phyloP scores from a whole-genome alignment of 2,888 invertebrate genomes.

The Dryocosmus kuriphilus region DNA sequence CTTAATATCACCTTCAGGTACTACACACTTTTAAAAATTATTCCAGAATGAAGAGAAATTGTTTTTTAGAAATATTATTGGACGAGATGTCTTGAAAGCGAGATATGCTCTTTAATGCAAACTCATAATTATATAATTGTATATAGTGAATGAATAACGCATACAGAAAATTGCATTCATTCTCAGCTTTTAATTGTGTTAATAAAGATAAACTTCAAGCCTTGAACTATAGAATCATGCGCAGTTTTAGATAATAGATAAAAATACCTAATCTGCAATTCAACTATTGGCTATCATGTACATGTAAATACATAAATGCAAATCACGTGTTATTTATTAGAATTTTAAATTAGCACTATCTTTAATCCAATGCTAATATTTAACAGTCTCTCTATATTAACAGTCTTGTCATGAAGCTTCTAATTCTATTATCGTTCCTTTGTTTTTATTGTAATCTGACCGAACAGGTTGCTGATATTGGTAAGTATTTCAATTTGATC shows the following conservation, averaged over 20 bases:
- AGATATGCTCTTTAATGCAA: too few species aligned
- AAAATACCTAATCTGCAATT: neutral
- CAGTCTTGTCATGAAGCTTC: neutral
- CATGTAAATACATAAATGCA: neutral
- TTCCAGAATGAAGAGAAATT: too few species aligned
- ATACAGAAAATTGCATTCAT: too few species aligned
- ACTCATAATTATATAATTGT: too few species aligned
- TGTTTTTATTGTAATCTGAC: neutral
- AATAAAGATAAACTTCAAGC: neutral
- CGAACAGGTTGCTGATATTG: constrained; percentile 5
- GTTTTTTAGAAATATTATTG: too few species aligned
- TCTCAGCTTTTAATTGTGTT: too few species aligned
- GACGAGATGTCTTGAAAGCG: too few species aligned
- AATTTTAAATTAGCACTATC: too few species aligned
- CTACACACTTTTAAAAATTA: too few species aligned
- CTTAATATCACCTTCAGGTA: too few species aligned
- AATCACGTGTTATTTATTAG: neutral
- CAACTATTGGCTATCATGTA: neutral
- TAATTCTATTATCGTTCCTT: constrained; percentile 7
- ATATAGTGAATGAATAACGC: too few species aligned
- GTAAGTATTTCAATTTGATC: too few species aligned
- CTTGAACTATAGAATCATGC: neutral
- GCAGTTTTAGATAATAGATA: neutral
- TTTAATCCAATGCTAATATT: neutral
- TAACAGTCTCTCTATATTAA: neutral